Percentiles rank a stretch among this genome's conserved stretches.
These are phyloP conservation scores for Phyllotreta striolata DNA, from an alignment of 2,888 invertebrate species.

Conservation along the genomic window DNA sequence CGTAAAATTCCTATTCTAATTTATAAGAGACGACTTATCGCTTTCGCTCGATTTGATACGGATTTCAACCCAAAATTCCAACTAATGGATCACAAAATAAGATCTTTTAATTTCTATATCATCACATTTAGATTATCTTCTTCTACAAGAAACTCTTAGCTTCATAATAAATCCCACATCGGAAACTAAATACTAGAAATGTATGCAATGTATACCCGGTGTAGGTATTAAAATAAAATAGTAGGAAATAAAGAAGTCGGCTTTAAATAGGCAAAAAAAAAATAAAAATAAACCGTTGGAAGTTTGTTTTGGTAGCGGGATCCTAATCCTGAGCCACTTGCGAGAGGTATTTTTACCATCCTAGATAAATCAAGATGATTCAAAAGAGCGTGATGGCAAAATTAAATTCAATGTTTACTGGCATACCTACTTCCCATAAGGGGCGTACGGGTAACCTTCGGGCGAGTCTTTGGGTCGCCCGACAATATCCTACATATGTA, in stretches of 20 bases:
- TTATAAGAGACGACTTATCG: conserved; percentile 1
- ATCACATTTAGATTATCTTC: no score
- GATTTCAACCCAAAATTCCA: background rate
- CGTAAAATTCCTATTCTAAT: conserved; percentile 18
- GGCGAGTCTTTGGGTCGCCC: conserved; percentile 50
- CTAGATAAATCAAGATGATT: conserved; percentile 52
- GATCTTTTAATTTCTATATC: no score
- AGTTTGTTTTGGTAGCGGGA: conserved; percentile 43
- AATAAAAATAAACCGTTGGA: conserved; percentile 32
- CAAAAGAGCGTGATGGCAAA: conserved; percentile 51
- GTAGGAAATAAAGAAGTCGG: conserved; percentile 16
- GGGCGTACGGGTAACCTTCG: conserved; percentile 50
- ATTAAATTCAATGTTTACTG: conserved; percentile 50
- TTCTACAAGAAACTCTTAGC: no score
- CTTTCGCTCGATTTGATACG: conserved; percentile 3
- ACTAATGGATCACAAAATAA: no score
- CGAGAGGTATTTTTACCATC: conserved; percentile 42
- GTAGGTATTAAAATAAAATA: conserved; percentile 14
- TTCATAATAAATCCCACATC: no score
- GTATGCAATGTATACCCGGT: background rate
- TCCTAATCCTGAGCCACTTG: conserved; percentile 41
- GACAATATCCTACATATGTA: conserved; percentile 60
- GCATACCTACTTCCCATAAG: conserved; percentile 54
- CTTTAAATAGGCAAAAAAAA: conserved; percentile 12
- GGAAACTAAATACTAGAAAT: no score